Base-by-base conservation (phyloP, 2,797 vertebrate species). In the Coreius guichenoti region DNA sequence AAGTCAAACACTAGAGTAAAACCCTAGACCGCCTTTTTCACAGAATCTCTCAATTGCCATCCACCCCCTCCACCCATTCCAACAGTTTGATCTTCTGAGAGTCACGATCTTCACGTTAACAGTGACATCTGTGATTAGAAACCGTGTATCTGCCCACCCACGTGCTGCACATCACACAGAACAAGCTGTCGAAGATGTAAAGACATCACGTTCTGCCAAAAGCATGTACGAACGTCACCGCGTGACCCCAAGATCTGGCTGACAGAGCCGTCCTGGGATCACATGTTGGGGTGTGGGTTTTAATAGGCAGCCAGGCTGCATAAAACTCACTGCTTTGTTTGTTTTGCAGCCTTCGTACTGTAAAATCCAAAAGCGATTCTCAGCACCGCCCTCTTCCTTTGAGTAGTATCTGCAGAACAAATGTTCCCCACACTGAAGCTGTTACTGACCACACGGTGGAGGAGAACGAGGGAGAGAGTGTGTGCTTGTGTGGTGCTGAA, bases 271-370 rank as follows among this genome's bases (percentile, higher is more conserved):
- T 85, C 39, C 8, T 63, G 54, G 51, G 75, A 85, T 80, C 76
- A n/a, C 21, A 72, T 61, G 39, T 43, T 33, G 67, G 83, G 75
- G 67, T 92, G 91, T 92, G 92, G 86, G 87, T 89, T 91, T 91
- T 51, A 51, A 80, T 79, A 80, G 75, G 75, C 90, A 90, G 89
- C 82, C 88, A 89, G 82, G 90, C 43, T 67, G 91, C 72, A 49
- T 94, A 92, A 92, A 94, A 90, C 94, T 92, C 91, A 91, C 88
- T 82, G 82, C 88, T 92, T 92, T 95, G 93, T 93, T 94, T 94
- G 92, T 94, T 94, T 95, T 86, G 91, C 91, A 92, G 89, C 88
- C 87, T 85, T 73, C 67, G 88, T 90, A 90, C 92, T 92, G 92
- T 93, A 92, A 95, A 94, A 93, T 89, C 72, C 86, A 45, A 58